phyloP scores from a whole-genome alignment of 1,140 invertebrate species.

The Sycophaga agraensis region DNA sequence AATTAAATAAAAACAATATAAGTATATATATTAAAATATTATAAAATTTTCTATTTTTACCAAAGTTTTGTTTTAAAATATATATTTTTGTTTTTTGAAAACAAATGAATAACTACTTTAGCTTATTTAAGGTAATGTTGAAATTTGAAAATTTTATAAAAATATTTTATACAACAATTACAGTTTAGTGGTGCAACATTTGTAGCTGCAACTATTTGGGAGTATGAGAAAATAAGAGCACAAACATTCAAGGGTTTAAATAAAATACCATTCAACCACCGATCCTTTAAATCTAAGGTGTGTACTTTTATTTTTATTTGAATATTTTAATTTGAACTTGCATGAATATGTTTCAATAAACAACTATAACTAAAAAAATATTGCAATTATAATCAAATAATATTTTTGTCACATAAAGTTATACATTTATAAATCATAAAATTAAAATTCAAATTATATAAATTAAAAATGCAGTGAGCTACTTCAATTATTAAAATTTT shows the following conservation, averaged over 20 bases:
- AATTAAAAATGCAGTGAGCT: too few species aligned
- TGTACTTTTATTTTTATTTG: constrained; percentile 35
- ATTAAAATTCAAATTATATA: too few species aligned
- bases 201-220: constrained; percentile 77
- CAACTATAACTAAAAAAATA: too few species aligned
- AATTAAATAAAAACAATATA: too few species aligned
- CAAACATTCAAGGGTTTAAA: constrained; percentile 64
- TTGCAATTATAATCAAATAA: neutral
- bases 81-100: neutral
- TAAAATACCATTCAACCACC: constrained; percentile 46
- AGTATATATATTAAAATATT: neutral
- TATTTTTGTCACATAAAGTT: constrained; percentile 2
- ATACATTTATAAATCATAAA: too few species aligned
- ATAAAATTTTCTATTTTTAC: constrained; percentile 1
- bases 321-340: too few species aligned
- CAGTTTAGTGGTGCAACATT: constrained; percentile 77
- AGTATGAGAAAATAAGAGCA: constrained; percentile 80
- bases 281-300: constrained; percentile 46
- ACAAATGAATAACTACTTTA: too few species aligned
- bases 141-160: neutral
- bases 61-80: constrained; percentile 19
- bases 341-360: too few species aligned
- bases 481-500: too few species aligned
- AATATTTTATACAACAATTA: constrained; percentile 21
- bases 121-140: neutral